Evolutionary conservation across 2,888 invertebrate genomes (phyloP).

Genomic region (Dolomedes plantarius): DNA sequence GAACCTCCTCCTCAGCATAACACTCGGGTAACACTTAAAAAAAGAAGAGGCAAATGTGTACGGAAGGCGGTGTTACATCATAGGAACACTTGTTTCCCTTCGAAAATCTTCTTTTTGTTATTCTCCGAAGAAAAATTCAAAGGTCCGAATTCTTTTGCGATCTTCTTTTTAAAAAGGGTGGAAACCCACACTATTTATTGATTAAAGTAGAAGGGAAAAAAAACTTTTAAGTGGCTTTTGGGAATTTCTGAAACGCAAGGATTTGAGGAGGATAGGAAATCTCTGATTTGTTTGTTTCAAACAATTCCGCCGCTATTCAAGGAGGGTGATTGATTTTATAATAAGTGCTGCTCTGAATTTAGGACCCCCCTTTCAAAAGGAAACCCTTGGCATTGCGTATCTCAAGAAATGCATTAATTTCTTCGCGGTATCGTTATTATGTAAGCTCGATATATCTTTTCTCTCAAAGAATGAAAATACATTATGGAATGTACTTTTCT

Average conservation of each 20-base stretch:
- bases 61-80: slow-evolving; percentile 56
- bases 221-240: slow-evolving; percentile 29
- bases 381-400: background rate
- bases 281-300: slow-evolving; percentile 37
- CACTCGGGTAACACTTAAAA: slow-evolving; percentile 47
- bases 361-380: background rate
- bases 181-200: slow-evolving; percentile 51
- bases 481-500: slow-evolving; percentile 6
- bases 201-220: slow-evolving; percentile 33
- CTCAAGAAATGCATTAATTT: slow-evolving; percentile 8
- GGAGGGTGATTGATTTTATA: slow-evolving; percentile 59
- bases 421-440: background rate
- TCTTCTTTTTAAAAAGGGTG: slow-evolving; percentile 24
- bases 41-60: slow-evolving; percentile 48
- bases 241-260: slow-evolving; percentile 30
- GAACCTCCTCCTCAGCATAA: slow-evolving; percentile 18
- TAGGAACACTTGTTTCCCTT: slow-evolving; percentile 59
- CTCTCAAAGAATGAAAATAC: background rate
- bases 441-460: slow-evolving; percentile 1
- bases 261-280: slow-evolving; percentile 29
- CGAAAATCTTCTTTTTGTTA: slow-evolving; percentile 33
- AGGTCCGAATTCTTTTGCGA: slow-evolving; percentile 44
- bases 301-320: slow-evolving; percentile 1
- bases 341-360: slow-evolving; percentile 22
- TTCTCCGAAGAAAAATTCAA: slow-evolving; percentile 41